Conservation (phyloP, 2,113 vertebrate genomes). For the Solenodon paradoxus region DNA sequence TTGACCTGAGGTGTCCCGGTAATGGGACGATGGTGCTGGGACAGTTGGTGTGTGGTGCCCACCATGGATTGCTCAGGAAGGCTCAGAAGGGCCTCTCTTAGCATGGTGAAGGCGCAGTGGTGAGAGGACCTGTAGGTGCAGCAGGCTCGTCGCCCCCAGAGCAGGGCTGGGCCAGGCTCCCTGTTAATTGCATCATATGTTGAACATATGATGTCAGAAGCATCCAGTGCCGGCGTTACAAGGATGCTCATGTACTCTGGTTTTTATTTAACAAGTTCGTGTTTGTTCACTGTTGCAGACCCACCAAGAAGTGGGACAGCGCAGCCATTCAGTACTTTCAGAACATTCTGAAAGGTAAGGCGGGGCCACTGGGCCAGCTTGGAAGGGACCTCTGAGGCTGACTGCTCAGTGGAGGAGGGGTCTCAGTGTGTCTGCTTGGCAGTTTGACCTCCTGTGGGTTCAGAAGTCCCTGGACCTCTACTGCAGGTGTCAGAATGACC, state of each 20-base stretch:
- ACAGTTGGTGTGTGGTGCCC: background rate
- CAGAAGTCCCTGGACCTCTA: background rate
- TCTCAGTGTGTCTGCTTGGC: accelerated
- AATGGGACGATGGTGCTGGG: background rate
- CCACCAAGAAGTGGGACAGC: conserved; percentile 88
- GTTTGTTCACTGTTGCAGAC: conserved; percentile 80
- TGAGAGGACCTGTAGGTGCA: background rate
- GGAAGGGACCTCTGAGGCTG: accelerated
- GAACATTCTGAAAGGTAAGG: conserved; percentile 87
- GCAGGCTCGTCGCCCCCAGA: background rate
- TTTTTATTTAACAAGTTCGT: background rate
- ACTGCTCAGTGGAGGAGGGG: background rate
- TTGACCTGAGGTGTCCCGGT: background rate
- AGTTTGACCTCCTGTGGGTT: background rate
- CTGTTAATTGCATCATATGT: accelerated
- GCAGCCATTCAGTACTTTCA: conserved; percentile 90
- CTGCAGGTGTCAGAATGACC: background rate
- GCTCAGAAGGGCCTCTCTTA: too few species aligned
- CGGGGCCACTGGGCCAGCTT: background rate
- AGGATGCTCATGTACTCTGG: background rate
- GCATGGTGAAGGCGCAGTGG: background rate
- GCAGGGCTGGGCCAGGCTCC: background rate
- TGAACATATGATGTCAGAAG: accelerated
- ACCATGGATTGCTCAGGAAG: accelerated
- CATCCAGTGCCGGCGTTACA: background rate